These are phyloP conservation scores for Euura saliciscinereae DNA, from an alignment of 1,140 invertebrate genomes.

Conservation along the genomic window DNA sequence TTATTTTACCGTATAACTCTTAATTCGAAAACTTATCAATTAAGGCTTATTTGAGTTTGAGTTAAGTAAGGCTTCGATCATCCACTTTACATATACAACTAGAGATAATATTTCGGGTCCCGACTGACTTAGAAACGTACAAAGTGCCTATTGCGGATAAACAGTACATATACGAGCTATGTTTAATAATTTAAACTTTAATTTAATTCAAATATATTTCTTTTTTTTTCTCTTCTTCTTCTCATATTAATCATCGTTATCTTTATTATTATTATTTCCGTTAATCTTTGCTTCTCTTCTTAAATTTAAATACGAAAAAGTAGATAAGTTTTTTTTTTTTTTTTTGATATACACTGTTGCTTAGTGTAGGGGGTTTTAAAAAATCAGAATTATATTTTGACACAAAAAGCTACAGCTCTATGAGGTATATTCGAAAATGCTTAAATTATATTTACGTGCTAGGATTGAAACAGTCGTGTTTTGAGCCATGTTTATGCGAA, in stretches of 20 bases:
- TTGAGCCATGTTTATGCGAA: constrained; percentile 5
- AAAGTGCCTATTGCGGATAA: constrained; percentile 5
- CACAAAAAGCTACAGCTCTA: constrained; percentile 5
- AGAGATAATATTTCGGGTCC: constrained; percentile 41
- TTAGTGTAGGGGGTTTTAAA: background rate
- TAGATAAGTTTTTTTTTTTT: constrained; percentile 4
- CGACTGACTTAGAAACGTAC: constrained; percentile 45
- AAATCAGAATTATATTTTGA: constrained; percentile 4
- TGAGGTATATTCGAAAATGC: constrained; percentile 7
- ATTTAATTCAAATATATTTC: background rate
- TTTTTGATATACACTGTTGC: background rate
- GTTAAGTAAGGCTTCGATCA: constrained; percentile 23
- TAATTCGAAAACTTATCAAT: constrained; percentile 44
- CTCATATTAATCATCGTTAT: background rate
- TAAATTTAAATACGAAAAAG: constrained; percentile 6
- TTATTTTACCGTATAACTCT: constrained; percentile 29
- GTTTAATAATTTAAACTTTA: constrained; percentile 6
- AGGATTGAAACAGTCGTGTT: constrained; percentile 5
- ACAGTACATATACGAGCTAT: constrained; percentile 7
- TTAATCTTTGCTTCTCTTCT: background rate
- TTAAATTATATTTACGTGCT: constrained; percentile 7
- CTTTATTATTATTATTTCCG: background rate
- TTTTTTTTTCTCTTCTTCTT: background rate
- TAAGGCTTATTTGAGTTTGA: constrained; percentile 41
- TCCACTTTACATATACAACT: constrained; percentile 28